phyloP scores from a whole-genome alignment of 2,797 vertebrate genomes.

The Helicolenus hilgendorfi region DNA sequence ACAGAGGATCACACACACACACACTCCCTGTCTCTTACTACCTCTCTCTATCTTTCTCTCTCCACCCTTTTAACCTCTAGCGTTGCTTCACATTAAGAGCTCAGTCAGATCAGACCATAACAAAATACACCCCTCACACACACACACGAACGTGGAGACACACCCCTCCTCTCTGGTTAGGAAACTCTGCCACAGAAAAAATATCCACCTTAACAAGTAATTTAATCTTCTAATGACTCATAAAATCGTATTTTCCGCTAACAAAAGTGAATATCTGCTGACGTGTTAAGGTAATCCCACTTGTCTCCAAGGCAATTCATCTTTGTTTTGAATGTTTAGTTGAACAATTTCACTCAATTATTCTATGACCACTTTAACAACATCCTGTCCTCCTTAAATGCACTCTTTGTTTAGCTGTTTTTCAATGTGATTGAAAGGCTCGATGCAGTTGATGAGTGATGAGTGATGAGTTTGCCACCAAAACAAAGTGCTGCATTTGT shows the following conservation, averaged over 20 bases:
- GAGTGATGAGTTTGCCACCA: not conserved
- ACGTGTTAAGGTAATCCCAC: not conserved
- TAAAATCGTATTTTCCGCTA: conserved; percentile 22
- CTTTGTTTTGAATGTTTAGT: not conserved
- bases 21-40: conserved; percentile 32
- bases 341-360: not conserved
- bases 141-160: not conserved
- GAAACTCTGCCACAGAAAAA: conserved; percentile 30
- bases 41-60: conserved; percentile 45
- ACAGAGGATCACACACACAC: conserved; percentile 71
- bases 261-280: conserved; percentile 30
- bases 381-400: not conserved
- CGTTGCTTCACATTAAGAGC: conserved; percentile 53
- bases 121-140: conserved; percentile 36
- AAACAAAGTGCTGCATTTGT: not conserved
- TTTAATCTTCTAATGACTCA: conserved; percentile 7
- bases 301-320: not conserved
- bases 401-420: not conserved
- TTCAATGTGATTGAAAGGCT: not conserved
- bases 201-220: not conserved
- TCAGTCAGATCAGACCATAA: conserved; percentile 56
- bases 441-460: rapidly evolving
- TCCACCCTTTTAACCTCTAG: conserved; percentile 62
- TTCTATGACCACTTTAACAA: not conserved
- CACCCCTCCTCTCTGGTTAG: conserved; percentile 15